A percentile compares a stretch with the other conserved stretches of the same genome.
Evolutionary conservation across 2,797 vertebrate species (phyloP).

Genomic region (Chelmon rostratus): DNA sequence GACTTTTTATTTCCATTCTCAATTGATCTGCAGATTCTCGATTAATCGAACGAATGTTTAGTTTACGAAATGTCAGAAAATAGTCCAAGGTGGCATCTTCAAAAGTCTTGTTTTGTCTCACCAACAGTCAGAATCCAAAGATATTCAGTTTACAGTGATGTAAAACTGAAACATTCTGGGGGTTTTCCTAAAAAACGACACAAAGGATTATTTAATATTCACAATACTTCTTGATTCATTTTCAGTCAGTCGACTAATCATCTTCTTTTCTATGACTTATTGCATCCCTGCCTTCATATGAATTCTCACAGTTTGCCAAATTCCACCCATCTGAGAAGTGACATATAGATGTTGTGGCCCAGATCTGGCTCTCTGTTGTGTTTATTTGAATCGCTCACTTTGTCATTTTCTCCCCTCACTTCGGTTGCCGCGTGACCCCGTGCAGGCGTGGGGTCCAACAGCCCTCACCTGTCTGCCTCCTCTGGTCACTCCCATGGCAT

Average conservation of each 20-base stretch:
- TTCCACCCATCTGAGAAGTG: background rate
- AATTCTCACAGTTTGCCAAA: constrained; percentile 5
- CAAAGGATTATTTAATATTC: background rate
- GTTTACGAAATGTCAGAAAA: constrained; percentile 12
- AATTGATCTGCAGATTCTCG: background rate
- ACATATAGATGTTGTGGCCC: background rate
- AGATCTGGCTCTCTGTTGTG: background rate
- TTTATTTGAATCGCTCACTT: constrained; percentile 6
- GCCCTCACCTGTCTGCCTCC: constrained; percentile 91
- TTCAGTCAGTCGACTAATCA: background rate
- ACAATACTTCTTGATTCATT: background rate
- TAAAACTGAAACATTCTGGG: background rate
- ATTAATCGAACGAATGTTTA: background rate
- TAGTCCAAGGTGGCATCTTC: background rate
- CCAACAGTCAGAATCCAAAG: background rate
- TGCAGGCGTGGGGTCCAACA: constrained; percentile 89
- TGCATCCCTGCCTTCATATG: background rate
- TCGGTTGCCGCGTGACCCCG: background rate
- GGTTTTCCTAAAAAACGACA: background rate
- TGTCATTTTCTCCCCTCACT: constrained; percentile 14
- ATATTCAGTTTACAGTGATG: background rate
- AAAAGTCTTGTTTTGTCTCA: background rate
- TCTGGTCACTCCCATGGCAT: constrained; percentile 90
- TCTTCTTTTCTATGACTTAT: background rate
- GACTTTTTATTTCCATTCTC: constrained; percentile 17